Evolutionary conservation across 2,888 invertebrate species (phyloP).

Genomic region (Torymus tubicola): DNA sequence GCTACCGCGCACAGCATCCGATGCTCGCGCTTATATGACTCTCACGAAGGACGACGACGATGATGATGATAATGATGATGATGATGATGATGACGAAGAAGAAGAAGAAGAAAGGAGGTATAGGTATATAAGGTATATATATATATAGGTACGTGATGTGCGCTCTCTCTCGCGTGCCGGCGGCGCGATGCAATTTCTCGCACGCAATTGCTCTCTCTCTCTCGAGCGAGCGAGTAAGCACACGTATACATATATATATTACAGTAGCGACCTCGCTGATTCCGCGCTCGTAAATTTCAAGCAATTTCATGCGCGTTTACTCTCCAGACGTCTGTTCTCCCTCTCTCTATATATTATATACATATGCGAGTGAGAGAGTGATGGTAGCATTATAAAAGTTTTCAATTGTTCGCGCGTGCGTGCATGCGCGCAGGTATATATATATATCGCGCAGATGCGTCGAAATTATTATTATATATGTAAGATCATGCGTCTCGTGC

Average conservation of each 20-base stretch:
- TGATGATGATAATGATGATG: slow-evolving; percentile 45
- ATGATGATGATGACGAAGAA: slow-evolving; percentile 15
- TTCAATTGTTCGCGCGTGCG: neutral
- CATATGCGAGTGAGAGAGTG: neutral
- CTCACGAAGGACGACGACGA: slow-evolving; percentile 41
- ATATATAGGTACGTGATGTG: neutral
- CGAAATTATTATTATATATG: too few relatives aligned
- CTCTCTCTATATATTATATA: neutral
- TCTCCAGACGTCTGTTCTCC: neutral
- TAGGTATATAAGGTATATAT: neutral
- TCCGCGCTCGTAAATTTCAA: slow-evolving; percentile 51
- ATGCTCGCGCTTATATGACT: too few relatives aligned
- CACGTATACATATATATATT: too few relatives aligned
- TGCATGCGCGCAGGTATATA: neutral
- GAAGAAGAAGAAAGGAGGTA: neutral
- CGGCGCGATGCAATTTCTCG: slow-evolving; percentile 73
- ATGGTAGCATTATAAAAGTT: too few relatives aligned
- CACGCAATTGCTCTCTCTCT: slow-evolving; percentile 69
- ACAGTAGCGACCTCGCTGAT: too few relatives aligned
- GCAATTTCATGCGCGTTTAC: slow-evolving; percentile 47
- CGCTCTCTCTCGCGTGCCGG: slow-evolving; percentile 70
- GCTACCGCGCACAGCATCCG: too few relatives aligned
- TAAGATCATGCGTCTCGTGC: too few relatives aligned
- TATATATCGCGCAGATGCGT: too few relatives aligned
- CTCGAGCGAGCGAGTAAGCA: too few relatives aligned